Base-by-base conservation (phyloP, 2,888 invertebrate genomes). In the Euzetes globulus region DNA sequence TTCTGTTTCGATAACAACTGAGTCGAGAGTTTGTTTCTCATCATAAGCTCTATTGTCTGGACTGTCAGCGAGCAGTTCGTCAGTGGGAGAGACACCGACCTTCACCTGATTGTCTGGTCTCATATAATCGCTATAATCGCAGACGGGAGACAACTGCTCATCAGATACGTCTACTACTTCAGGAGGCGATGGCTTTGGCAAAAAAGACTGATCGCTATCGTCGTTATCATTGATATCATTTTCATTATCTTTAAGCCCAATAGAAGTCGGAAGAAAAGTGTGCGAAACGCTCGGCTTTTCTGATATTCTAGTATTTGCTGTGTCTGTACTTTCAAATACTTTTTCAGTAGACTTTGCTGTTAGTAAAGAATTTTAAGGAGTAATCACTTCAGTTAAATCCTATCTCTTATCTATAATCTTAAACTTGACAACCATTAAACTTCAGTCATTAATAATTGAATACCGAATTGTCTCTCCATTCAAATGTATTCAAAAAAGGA, bases 101-200 rank as follows among this genome's bases (percentile, higher is more conserved):
- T 71, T 71, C 22, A 75, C 72, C 47, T 72, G 72, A 74, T 52
- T 45, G 27, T 74, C 74, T 9, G 71, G 17, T 17, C 41, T 72
- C 47, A 72, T 47, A 25, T 47, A 71, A 63, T 47, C 33, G 29
- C 58, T 19, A 72, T 71, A 75, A 50, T 75, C 75, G 47, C 55
- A 47, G 27, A 72, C 72, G 11, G 75, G 75, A 29, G 75, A 75
- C 25, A 72, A 25, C 37, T 72, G 75, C 33, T 75, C 75, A 17
- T 55, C 68, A 17, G 55, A 33, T 1, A 52, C 50, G 19, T 74
- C 74, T 22, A 71, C 74, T 37, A 58, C 27, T 71, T 74, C 74
- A 52, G 74, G 74, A 13, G 74, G 71, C 19, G 71, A 74, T 29
- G 71, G 71, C 58, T 71, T 55, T 9, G 71, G 52, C 15, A 74